Evolutionary conservation across 2,888 invertebrate species (phyloP).

Genomic region (Eristalinus aeneus): DNA sequence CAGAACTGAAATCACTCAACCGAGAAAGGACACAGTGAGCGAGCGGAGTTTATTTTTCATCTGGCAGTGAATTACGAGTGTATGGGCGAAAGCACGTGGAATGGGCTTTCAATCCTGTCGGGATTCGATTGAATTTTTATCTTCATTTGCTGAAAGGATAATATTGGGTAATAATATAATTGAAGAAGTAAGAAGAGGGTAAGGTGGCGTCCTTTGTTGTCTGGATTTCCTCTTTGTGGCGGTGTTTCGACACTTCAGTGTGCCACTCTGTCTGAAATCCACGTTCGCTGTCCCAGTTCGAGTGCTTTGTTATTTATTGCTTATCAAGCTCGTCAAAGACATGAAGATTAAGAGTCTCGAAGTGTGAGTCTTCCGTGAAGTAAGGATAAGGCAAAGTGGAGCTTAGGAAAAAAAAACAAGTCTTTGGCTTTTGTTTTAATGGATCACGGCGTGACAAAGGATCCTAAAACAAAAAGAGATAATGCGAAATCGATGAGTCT

Average conservation of each 20-base stretch:
- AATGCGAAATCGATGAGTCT: neutral
- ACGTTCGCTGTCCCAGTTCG: conserved; percentile 34
- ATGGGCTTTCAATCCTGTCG: neutral
- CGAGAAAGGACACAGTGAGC: neutral
- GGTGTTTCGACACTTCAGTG: conserved; percentile 12
- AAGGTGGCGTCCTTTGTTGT: conserved; percentile 6
- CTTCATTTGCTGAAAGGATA: conserved; percentile 10
- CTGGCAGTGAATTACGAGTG: conserved; percentile 53
- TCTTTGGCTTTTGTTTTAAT: neutral
- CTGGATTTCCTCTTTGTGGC: conserved; percentile 17
- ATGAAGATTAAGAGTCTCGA: neutral
- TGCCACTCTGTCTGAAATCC: conserved; percentile 14
- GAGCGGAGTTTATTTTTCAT: conserved; percentile 62
- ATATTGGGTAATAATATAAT: conserved; percentile 30
- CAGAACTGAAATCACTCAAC: conserved; percentile 2
- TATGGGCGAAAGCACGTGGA: conserved; percentile 10
- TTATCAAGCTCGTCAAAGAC: conserved; percentile 3
- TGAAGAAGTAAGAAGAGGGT: neutral
- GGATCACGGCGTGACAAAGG: neutral
- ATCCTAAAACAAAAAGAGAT: neutral
- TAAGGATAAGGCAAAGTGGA: neutral
- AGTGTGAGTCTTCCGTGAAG: conserved; percentile 1
- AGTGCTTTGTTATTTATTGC: conserved; percentile 25
- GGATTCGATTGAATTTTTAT: neutral
- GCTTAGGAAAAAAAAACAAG: neutral